These are phyloP conservation scores for Bergia sp. DNA, from an alignment of 92 coral and sea anemone genomes.

Conservation along the genomic window DNA sequence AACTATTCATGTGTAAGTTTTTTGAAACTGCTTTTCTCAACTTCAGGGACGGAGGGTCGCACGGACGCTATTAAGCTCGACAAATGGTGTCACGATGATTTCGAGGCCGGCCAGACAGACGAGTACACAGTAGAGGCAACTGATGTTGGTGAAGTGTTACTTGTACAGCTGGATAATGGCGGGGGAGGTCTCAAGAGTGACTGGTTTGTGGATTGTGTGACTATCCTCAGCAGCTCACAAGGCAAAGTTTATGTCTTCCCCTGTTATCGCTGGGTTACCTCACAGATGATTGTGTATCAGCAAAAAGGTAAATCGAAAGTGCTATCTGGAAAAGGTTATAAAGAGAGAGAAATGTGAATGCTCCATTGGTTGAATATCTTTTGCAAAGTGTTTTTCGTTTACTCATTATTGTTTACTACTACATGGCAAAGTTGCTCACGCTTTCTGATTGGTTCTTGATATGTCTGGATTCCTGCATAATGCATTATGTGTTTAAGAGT, in stretches of 20 bases:
- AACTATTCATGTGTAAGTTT: background rate
- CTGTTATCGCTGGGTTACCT: constrained; percentile 75
- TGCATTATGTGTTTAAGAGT: too few relatives aligned
- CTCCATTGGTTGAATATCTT: too few relatives aligned
- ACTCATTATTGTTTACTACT: too few relatives aligned
- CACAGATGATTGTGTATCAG: constrained; percentile 54
- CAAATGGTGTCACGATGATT: constrained; percentile 81
- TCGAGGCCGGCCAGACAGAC: constrained; percentile 78
- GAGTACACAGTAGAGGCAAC: constrained; percentile 59
- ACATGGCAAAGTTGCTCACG: too few relatives aligned
- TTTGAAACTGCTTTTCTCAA: background rate
- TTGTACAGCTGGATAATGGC: constrained; percentile 54
- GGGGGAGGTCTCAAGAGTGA: constrained; percentile 52
- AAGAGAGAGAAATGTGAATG: too few relatives aligned
- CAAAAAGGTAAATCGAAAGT: constrained; percentile 50
- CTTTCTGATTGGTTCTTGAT: too few relatives aligned
- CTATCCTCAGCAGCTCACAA: constrained; percentile 42
- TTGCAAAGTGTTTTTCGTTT: too few relatives aligned
- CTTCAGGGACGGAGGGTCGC: constrained; percentile 69
- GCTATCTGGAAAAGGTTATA: background rate
- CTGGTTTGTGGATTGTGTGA: constrained; percentile 73
- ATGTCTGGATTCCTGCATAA: too few relatives aligned
- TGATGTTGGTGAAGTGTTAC: constrained; percentile 72
- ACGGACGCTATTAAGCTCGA: constrained; percentile 57
- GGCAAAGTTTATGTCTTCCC: constrained; percentile 65